Evolutionary conservation across 2,888 invertebrate genomes (phyloP).

Genomic region (Labia minor): DNA sequence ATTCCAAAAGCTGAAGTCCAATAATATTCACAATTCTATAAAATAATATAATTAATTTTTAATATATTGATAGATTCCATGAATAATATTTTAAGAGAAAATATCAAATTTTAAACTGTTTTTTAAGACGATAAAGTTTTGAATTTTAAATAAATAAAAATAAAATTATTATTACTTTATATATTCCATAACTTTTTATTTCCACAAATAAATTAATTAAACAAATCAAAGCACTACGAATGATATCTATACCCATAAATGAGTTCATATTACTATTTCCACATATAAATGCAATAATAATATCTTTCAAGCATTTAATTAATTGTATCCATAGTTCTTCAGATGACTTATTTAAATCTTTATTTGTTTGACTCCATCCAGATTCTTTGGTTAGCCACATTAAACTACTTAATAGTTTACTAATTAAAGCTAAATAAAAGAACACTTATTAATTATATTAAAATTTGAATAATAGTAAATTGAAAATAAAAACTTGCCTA

Average conservation of each 20-base stretch:
- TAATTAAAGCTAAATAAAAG: slow-evolving; percentile 39
- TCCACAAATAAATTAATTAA: slow-evolving; percentile 44
- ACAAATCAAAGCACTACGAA: slow-evolving; percentile 42
- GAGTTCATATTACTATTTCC: slow-evolving; percentile 39
- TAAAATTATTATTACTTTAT: slow-evolving; percentile 33
- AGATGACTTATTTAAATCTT: neutral
- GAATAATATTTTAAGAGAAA: no score
- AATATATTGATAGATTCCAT: no score
- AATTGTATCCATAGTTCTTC: slow-evolving; percentile 16
- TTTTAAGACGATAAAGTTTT: neutral
- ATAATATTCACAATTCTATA: slow-evolving; percentile 22
- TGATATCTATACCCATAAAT: slow-evolving; percentile 47
- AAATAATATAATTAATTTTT: no score
- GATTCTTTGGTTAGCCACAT: slow-evolving; percentile 40
- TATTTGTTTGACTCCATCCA: slow-evolving; percentile 40
- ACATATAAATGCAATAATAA: slow-evolving; percentile 43
- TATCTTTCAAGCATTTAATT: slow-evolving; percentile 35
- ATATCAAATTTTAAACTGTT: neutral
- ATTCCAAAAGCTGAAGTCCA: slow-evolving; percentile 33
- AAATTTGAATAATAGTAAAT: no score
- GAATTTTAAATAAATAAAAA: slow-evolving; percentile 16
- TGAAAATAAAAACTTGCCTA: slow-evolving; percentile 36
- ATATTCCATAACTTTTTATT: slow-evolving; percentile 37
- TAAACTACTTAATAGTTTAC: slow-evolving; percentile 40
- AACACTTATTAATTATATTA: neutral